Percentiles rank a stretch among this genome's conserved stretches.
Evolutionary conservation across 2,888 invertebrate species (phyloP).

Genomic region (Acleris emargana): DNA sequence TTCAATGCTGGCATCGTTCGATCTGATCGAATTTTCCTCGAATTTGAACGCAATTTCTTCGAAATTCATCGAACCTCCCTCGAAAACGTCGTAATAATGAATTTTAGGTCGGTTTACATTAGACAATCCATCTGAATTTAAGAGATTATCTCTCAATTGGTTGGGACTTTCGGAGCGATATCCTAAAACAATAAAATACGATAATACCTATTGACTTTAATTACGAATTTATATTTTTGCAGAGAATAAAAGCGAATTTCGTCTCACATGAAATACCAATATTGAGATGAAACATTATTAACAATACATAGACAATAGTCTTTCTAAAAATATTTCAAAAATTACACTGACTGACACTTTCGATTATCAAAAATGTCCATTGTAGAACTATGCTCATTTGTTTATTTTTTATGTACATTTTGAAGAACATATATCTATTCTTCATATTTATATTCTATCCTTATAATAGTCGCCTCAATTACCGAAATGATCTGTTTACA

Average conservation of each 20-base stretch:
- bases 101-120: constrained; percentile 7
- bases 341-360: no score
- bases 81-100: not conserved
- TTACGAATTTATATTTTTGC: constrained; percentile 12
- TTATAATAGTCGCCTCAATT: no score
- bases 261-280: no score
- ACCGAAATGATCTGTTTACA: no score
- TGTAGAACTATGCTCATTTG: no score
- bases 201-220: constrained; percentile 44
- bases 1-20: not conserved
- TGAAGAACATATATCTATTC: no score
- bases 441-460: no score
- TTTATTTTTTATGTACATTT: no score
- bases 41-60: not conserved
- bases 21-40: not conserved
- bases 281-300: no score
- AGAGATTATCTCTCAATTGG: constrained; percentile 37
- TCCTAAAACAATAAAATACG: constrained; percentile 43
- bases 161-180: constrained; percentile 45
- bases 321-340: no score
- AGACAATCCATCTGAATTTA: constrained; percentile 15
- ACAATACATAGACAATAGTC: no score
- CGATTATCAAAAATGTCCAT: no score
- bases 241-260: not conserved
- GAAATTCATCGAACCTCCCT: not conserved